phyloP scores from a whole-genome alignment of 92 coral and sea anemone genomes.

The Desmophyllum pertusum region DNA sequence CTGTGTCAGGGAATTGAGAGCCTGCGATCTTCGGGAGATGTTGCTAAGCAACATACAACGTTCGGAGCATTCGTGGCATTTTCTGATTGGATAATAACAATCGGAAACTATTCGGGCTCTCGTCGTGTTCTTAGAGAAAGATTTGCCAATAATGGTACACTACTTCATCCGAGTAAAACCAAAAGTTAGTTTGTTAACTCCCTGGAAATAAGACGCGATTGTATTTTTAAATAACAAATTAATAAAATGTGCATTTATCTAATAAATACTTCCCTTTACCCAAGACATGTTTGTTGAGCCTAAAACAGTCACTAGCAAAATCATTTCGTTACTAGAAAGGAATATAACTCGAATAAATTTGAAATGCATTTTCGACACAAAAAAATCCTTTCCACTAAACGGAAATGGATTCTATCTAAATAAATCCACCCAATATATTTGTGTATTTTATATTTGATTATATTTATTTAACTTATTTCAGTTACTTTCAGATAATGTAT shows the following conservation, averaged over 20 bases:
- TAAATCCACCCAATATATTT: background rate
- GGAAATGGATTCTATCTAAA: background rate
- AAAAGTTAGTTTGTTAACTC: background rate
- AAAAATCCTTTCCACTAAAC: background rate
- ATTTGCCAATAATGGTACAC: background rate
- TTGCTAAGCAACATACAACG: too few relatives aligned
- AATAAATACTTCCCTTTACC: background rate
- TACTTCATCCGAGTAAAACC: background rate
- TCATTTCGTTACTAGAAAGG: background rate
- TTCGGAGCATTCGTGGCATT: too few relatives aligned
- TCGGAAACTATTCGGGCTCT: background rate
- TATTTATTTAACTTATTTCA: too few relatives aligned
- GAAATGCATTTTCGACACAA: background rate
- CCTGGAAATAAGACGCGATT: background rate
- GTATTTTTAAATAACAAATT: constrained; percentile 2
- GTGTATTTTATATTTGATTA: background rate
- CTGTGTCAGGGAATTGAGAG: too few relatives aligned
- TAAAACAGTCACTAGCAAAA: background rate
- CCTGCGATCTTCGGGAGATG: too few relatives aligned
- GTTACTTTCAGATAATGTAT: background rate
- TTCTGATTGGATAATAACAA: too few relatives aligned
- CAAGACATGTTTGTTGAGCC: background rate
- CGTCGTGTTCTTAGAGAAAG: background rate
- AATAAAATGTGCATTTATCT: background rate
- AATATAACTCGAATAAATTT: background rate